Percentiles rank a stretch among this genome's conserved stretches.
Evolutionary conservation across 2,888 invertebrate genomes (phyloP).

Genomic region (Globia sparganii): DNA sequence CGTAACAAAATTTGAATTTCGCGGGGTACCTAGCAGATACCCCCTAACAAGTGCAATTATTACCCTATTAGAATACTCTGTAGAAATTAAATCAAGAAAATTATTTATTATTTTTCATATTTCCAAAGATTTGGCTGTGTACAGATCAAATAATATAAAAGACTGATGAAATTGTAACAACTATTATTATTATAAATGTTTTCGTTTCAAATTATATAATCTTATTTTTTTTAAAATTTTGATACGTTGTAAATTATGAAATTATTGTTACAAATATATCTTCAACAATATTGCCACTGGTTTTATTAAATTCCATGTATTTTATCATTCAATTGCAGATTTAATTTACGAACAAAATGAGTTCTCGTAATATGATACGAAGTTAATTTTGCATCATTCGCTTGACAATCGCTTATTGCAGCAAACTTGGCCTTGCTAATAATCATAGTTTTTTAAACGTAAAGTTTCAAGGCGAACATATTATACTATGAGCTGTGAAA

Average conservation of each 20-base stretch:
- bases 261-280: constrained; percentile 76
- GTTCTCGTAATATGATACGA: constrained; percentile 13
- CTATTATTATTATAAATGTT: constrained; percentile 72
- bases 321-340: neutral
- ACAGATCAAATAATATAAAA: constrained; percentile 75
- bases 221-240: constrained; percentile 68
- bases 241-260: constrained; percentile 71
- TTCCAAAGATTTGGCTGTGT: constrained; percentile 89
- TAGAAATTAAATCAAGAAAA: constrained; percentile 57
- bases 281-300: constrained; percentile 56
- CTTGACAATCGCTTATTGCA: constrained; percentile 22
- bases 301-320: constrained; percentile 40
- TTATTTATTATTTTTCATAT: constrained; percentile 66
- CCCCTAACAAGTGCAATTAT: constrained; percentile 53
- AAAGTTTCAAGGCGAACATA: constrained; percentile 4
- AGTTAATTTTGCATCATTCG: constrained; percentile 29
- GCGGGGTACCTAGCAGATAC: too few species aligned
- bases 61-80: constrained; percentile 40
- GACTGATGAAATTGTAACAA: constrained; percentile 80
- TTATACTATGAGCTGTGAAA: neutral
- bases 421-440: constrained; percentile 24
- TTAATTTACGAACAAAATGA: neutral
- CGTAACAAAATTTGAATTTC: neutral
- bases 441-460: constrained; percentile 35
- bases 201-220: constrained; percentile 73